Evolutionary conservation across 2,113 vertebrate species (phyloP), one percentile per base, ranked within the genome.

Genomic region (Sinocyclocheilus maitianheensis): DNA sequence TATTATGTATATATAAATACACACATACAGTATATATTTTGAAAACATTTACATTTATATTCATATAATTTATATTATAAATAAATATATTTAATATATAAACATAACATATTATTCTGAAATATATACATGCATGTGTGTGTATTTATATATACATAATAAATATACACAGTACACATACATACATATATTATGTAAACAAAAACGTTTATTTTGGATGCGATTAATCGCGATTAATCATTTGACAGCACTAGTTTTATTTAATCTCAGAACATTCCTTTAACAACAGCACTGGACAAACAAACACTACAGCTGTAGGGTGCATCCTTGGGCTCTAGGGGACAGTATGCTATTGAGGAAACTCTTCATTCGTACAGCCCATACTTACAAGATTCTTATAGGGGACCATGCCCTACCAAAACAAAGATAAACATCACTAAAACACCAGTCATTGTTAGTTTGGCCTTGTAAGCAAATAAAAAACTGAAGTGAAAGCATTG

Each of bases 321-420:
- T 88, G 86, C 89, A 91, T 88, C 90, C 89, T 82, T 85, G 85
- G 51, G 84, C 85, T 85, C 87, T 86, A 62, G 81, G 77, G 86
- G 60, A 71, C 63, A 78, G 86, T 83, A 83, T 81, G 58, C 83
- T 87, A 88, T 6, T 48, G 71, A 75, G 34, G 34, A 76, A 43
- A 46, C 67, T 71, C 37, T 62, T 53, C 12, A 43, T 79, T 87
- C 14, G 4, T 75, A 55, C 58, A 14, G 51, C 58, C 43, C 84
- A 94, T 95, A 95, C 95, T 95, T 94, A 95, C 94, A 77, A 94
- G 90, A 37, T 92, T 95, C 90, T 95, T 95, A 94, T 82, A 93
- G 91, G 94, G 93, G 34, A 91, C 92, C 93, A 96, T 93, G 71
- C 95, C 94, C 95, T 96, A 94, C 92, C 92, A 92, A 94, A 92